phyloP scores from a whole-genome alignment of 2,797 vertebrate species.

The Etheostoma perlongum region DNA sequence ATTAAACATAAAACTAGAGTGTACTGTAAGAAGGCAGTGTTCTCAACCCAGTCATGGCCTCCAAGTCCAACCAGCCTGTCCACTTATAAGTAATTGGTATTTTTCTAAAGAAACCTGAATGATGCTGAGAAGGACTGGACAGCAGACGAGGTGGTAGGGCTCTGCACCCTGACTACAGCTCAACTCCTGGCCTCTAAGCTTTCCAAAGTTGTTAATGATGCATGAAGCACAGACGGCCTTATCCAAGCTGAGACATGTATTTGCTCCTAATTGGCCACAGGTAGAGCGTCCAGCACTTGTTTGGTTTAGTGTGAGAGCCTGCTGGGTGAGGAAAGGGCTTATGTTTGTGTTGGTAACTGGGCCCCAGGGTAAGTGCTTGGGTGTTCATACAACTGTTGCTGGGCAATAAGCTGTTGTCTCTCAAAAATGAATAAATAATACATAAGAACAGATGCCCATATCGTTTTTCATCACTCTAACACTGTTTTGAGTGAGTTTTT shows the following conservation, averaged over 20 bases:
- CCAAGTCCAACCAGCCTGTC: slow-evolving; percentile 2
- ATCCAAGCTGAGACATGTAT: slow-evolving; percentile 45
- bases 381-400: slow-evolving; percentile 26
- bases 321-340: slow-evolving; percentile 33
- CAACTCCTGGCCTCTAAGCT: slow-evolving; percentile 40
- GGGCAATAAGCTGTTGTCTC: slow-evolving; percentile 20
- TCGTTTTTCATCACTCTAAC: background rate
- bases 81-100: background rate
- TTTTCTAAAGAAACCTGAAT: slow-evolving; percentile 1
- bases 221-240: slow-evolving; percentile 50
- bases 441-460: background rate
- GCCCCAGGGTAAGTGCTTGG: slow-evolving; percentile 23
- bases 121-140: slow-evolving; percentile 23
- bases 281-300: slow-evolving; percentile 43
- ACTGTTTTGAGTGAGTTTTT: slow-evolving; percentile 1
- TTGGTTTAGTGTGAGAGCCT: slow-evolving; percentile 45
- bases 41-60: background rate
- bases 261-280: slow-evolving; percentile 61
- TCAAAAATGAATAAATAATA: slow-evolving; percentile 26
- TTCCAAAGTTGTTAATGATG: slow-evolving; percentile 51
- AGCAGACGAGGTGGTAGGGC: slow-evolving; percentile 46
- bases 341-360: slow-evolving; percentile 44
- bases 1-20: background rate
- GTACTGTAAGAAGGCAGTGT: background rate
- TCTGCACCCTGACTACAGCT: slow-evolving; percentile 42